phyloP scores from a whole-genome alignment of 2,888 invertebrate genomes.

The Heliconius sara region DNA sequence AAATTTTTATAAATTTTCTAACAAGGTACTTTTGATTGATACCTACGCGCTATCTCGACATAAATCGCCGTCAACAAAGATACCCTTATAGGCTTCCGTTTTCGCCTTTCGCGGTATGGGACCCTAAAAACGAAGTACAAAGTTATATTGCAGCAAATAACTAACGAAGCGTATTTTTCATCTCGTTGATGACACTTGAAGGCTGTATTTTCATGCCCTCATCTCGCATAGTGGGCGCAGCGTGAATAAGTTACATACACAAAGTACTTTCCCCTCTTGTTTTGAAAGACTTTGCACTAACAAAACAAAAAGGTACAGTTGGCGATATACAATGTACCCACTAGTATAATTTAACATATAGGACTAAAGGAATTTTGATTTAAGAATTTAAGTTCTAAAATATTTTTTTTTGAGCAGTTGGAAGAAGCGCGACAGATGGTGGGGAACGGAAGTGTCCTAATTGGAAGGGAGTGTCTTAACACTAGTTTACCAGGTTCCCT shows the following conservation, averaged over 20 bases:
- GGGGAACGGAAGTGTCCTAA: too few relatives aligned
- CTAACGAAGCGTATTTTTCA: slow-evolving; percentile 43
- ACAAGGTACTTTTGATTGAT: too few relatives aligned
- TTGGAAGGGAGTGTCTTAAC: too few relatives aligned
- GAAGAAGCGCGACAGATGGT: too few relatives aligned
- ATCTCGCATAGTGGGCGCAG: slow-evolving; percentile 42
- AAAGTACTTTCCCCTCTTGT: slow-evolving; percentile 37
- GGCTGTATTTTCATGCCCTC: slow-evolving; percentile 39
- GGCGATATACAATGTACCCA: background rate
- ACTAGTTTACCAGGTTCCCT: too few relatives aligned
- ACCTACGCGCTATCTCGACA: too few relatives aligned
- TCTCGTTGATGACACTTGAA: slow-evolving; percentile 40
- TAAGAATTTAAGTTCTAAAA: too few relatives aligned
- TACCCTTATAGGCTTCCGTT: too few relatives aligned
- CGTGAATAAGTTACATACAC: slow-evolving; percentile 45
- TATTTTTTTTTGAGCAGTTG: too few relatives aligned
- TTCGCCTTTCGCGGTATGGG: too few relatives aligned
- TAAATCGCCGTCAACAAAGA: too few relatives aligned
- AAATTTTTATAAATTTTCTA: too few relatives aligned
- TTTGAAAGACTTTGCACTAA: slow-evolving; percentile 37
- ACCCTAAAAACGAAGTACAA: background rate
- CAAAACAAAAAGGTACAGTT: slow-evolving; percentile 30
- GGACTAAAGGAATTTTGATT: background rate
- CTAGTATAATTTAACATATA: background rate
- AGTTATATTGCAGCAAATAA: slow-evolving; percentile 17